Evolutionary conservation across 2,113 vertebrate species (phyloP).

Genomic region (Pterophyllum scalare): DNA sequence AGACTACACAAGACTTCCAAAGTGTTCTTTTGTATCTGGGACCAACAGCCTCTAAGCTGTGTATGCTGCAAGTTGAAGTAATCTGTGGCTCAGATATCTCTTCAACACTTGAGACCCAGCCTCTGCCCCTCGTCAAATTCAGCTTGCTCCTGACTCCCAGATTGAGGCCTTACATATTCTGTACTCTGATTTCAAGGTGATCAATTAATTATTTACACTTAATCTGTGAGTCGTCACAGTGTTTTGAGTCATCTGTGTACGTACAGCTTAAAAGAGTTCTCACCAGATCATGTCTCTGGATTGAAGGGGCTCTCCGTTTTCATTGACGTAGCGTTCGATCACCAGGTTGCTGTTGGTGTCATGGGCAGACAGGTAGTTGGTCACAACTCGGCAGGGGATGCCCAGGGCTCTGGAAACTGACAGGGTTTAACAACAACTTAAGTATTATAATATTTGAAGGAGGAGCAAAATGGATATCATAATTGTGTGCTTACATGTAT

Average conservation of each 20-base stretch:
- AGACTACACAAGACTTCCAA: neutral
- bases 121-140: neutral
- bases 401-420: slow-evolving; percentile 91
- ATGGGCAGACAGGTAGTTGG: slow-evolving; percentile 91
- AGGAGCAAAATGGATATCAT: neutral
- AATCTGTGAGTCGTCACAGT: neutral
- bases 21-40: neutral
- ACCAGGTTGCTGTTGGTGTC: slow-evolving; percentile 91
- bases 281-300: slow-evolving; percentile 91
- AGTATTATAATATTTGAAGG: neutral
- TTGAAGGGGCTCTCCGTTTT: slow-evolving; percentile 71
- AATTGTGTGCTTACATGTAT: neutral
- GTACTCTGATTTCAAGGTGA: neutral
- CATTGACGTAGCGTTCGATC: slow-evolving; percentile 85
- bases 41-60: neutral
- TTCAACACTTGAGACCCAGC: neutral
- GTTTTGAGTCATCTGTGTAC: neutral
- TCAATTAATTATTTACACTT: neutral
- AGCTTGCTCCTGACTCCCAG: neutral
- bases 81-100: neutral
- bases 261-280: slow-evolving; percentile 20
- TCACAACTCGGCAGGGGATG: slow-evolving; percentile 88
- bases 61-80: neutral
- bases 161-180: neutral
- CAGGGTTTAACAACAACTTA: neutral